Evolutionary conservation across 2,888 invertebrate species (phyloP).

Genomic region (Tortrix viridana): DNA sequence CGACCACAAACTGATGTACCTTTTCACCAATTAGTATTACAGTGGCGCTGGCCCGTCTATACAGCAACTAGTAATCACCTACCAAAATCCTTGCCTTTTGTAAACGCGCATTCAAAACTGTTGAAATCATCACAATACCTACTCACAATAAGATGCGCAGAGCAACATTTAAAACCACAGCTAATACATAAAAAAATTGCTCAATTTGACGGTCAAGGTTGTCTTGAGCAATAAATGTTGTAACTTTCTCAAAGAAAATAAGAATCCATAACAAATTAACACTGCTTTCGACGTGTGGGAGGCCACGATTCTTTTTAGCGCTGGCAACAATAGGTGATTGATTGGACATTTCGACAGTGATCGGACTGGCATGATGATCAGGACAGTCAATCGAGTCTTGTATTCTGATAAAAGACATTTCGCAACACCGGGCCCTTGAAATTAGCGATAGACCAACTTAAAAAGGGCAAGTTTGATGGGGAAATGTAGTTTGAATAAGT

Average conservation of each 20-base stretch:
- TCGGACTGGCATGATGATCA: constrained; percentile 13
- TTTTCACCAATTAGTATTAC: too few species aligned
- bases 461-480: constrained; percentile 29
- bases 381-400: constrained; percentile 9
- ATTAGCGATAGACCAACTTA: constrained; percentile 14
- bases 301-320: constrained; percentile 16
- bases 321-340: constrained; percentile 36
- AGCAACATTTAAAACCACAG: constrained; percentile 8
- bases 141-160: constrained; percentile 19
- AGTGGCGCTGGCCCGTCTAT: too few species aligned
- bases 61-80: neutral
- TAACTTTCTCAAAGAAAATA: constrained; percentile 35
- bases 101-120: constrained; percentile 18
- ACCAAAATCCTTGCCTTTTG: constrained; percentile 24
- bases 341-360: constrained; percentile 22
- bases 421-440: constrained; percentile 23
- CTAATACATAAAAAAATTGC: constrained; percentile 29
- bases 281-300: constrained; percentile 17
- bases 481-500: constrained; percentile 25
- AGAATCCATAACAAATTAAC: constrained; percentile 32
- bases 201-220: constrained; percentile 34
- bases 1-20: too few species aligned
- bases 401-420: constrained; percentile 28
- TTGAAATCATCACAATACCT: constrained; percentile 10
- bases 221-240: constrained; percentile 20